These are phyloP conservation scores for Dendrocincla fuliginosa DNA, from an alignment of 2,797 vertebrate genomes.

Conservation along the genomic window DNA sequence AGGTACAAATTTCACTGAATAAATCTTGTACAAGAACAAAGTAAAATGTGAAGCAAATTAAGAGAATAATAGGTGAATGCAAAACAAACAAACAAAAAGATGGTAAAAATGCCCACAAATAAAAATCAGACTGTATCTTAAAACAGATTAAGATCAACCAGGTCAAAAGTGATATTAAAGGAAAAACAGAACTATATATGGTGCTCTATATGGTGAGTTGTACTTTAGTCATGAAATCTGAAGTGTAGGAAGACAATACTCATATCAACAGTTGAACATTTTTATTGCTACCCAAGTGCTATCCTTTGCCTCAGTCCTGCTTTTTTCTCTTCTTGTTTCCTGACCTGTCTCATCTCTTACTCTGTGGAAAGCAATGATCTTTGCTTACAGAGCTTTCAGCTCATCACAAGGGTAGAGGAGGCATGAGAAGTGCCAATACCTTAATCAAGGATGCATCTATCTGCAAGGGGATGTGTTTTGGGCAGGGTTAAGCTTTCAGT, in stretches of 20 bases:
- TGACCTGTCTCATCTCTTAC: neutral
- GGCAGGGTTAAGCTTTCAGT: neutral
- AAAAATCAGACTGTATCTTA: neutral
- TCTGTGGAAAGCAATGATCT: neutral
- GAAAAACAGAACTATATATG: neutral
- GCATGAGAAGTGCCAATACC: neutral
- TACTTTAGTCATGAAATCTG: neutral
- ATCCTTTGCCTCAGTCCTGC: neutral
- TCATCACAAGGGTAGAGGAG: neutral
- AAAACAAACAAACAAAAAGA: neutral
- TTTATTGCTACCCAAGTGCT: neutral
- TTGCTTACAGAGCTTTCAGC: neutral
- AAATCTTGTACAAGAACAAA: neutral
- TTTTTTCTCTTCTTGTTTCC: neutral
- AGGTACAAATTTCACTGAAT: neutral
- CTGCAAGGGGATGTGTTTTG: neutral
- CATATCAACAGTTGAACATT: neutral
- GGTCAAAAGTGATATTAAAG: neutral
- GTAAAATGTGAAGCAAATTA: neutral
- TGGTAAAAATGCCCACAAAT: neutral
- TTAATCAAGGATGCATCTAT: neutral
- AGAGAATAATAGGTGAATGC: neutral
- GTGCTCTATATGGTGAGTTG: neutral
- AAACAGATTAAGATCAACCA: neutral
- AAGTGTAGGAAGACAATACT: neutral